Conservation (phyloP, 1,140 invertebrate genomes). For the Ganaspis sp. region DNA sequence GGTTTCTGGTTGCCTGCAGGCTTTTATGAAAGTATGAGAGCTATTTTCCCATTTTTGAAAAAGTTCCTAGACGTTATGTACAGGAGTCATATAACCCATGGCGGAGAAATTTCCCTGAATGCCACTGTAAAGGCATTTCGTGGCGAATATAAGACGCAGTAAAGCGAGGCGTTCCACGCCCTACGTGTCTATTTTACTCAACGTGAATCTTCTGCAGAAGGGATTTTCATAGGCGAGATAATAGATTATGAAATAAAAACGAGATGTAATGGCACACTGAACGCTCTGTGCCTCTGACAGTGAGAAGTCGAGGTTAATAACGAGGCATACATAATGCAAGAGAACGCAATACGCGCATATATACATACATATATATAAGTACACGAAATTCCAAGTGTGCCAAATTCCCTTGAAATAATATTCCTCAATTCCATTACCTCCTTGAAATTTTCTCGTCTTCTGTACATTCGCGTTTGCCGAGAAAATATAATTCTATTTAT, state of each 20-base stretch:
- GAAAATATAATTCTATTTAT: too few relatives aligned
- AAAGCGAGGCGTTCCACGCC: not conserved
- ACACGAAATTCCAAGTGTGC: not conserved
- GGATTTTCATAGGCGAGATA: conserved; percentile 9
- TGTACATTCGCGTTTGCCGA: too few relatives aligned
- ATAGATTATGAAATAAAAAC: conserved; percentile 16
- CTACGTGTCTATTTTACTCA: not conserved
- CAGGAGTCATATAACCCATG: conserved; percentile 15
- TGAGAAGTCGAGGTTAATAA: not conserved
- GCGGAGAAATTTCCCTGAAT: conserved; percentile 1
- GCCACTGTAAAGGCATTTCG: conserved; percentile 22
- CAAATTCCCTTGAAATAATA: not conserved
- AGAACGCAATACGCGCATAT: not conserved
- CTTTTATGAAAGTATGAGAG: conserved; percentile 24
- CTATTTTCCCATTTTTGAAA: not conserved
- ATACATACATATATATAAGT: too few relatives aligned
- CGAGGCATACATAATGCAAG: not conserved
- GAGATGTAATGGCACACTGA: not conserved
- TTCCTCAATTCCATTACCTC: not conserved
- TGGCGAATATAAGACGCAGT: not conserved
- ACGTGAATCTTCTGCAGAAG: not conserved
- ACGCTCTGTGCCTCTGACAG: not conserved
- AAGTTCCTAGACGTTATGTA: conserved; percentile 17
- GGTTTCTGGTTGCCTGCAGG: conserved; percentile 19
- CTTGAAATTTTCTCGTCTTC: not conserved